Evolutionary conservation across 1,140 invertebrate species (phyloP).

Genomic region (Hirudo medicinalis): DNA sequence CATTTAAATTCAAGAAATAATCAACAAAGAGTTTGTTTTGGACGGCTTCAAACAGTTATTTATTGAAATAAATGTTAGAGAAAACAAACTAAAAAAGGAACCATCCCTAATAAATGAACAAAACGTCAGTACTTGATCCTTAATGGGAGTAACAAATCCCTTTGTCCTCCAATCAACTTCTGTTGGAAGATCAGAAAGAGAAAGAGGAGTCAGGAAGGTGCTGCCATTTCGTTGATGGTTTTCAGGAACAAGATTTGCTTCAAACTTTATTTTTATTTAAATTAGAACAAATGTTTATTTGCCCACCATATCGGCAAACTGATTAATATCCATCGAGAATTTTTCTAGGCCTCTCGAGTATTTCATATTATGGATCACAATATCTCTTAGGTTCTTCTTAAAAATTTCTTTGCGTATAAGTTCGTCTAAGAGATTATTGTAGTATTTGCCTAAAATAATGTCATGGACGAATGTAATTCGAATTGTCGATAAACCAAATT

Average conservation of each 20-base stretch:
- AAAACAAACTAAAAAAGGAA: no score
- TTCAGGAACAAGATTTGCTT: no score
- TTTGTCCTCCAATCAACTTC: constrained; percentile 20
- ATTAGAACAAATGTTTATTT: no score
- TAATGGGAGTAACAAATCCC: constrained; percentile 22
- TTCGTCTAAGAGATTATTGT: background rate
- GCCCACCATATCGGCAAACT: constrained; percentile 20
- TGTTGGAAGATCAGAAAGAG: constrained; percentile 44
- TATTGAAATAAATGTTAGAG: no score
- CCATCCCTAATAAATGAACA: background rate
- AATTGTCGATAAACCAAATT: no score
- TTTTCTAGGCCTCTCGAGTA: constrained; percentile 12
- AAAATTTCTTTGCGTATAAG: constrained; percentile 15
- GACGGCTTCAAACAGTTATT: no score
- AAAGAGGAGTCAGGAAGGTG: constrained; percentile 54
- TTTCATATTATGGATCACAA: constrained; percentile 21
- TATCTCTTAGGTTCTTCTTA: constrained; percentile 21
- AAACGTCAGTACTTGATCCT: constrained; percentile 19
- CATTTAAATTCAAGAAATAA: background rate
- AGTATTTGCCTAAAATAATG: no score
- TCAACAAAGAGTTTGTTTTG: no score
- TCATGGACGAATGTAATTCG: no score
- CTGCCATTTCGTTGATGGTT: background rate
- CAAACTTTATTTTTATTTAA: no score
- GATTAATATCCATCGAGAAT: constrained; percentile 18